Evolutionary conservation across 2,888 invertebrate genomes (phyloP).

Genomic region (Protodeltote pygarga): DNA sequence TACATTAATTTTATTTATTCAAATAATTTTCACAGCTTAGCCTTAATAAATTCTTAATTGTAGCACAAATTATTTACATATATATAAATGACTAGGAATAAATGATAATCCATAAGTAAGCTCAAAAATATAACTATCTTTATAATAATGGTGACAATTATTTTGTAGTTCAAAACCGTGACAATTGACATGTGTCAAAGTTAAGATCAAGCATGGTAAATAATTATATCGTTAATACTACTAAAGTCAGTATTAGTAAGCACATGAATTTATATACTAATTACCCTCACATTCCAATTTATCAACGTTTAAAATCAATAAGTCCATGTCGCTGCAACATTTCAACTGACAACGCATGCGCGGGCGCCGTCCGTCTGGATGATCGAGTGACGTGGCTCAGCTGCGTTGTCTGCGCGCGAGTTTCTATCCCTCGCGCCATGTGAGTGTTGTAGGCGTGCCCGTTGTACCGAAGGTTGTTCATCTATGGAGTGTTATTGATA

Average conservation of each 20-base stretch:
- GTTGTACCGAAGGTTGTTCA: conserved; percentile 73
- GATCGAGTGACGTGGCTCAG: conserved; percentile 78
- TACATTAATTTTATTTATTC: too few species aligned
- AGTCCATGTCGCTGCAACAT: conserved; percentile 79
- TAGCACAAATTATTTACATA: too few species aligned
- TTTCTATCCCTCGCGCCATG: conserved; percentile 61
- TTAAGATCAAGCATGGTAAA: too few species aligned
- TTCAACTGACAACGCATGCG: conserved; percentile 75
- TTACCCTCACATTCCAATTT: not conserved
- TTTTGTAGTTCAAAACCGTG: too few species aligned
- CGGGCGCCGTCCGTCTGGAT: conserved; percentile 75
- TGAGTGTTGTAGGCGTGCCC: conserved; percentile 61
- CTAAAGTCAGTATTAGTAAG: not conserved
- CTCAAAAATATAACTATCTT: too few species aligned
- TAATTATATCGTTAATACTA: too few species aligned
- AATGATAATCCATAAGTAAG: too few species aligned
- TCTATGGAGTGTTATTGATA: conserved; percentile 54
- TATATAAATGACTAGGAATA: too few species aligned
- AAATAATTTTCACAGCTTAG: not conserved
- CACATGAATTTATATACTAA: not conserved
- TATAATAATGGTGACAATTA: too few species aligned
- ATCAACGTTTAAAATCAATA: conserved; percentile 73
- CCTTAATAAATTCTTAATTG: too few species aligned
- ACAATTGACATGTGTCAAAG: too few species aligned
- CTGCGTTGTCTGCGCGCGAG: conserved; percentile 72